Conservation (phyloP, 2,888 invertebrate genomes). For the Drosophila fulvimacula region DNA sequence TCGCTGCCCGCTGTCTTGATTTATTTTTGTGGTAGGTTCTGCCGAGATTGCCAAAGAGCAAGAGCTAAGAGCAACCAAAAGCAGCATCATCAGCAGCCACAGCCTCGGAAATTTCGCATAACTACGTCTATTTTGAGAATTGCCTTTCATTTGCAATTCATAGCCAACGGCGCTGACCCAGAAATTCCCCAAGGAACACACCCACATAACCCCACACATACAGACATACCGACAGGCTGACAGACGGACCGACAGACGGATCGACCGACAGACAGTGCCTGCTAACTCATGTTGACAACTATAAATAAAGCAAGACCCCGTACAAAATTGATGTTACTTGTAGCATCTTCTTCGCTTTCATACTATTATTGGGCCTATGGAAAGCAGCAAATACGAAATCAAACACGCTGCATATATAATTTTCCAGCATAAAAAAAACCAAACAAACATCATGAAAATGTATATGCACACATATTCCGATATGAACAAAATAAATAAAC, state of each 20-base stretch:
- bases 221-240: slow-evolving; percentile 6
- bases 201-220: slow-evolving; percentile 4
- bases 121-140: slow-evolving; percentile 64
- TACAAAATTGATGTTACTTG: slow-evolving; percentile 39
- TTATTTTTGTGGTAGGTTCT: slow-evolving; percentile 78
- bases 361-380: slow-evolving; percentile 10
- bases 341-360: slow-evolving; percentile 30
- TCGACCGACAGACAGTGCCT: slow-evolving; percentile 21
- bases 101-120: slow-evolving; percentile 60
- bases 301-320: slow-evolving; percentile 51
- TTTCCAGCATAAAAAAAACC: slow-evolving; percentile 42
- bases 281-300: slow-evolving; percentile 64
- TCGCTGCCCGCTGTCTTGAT: slow-evolving; percentile 66
- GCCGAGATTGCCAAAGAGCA: slow-evolving; percentile 65
- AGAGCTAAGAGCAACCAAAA: slow-evolving; percentile 52
- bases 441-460: slow-evolving; percentile 70
- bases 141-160: slow-evolving; percentile 64
- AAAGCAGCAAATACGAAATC: slow-evolving; percentile 29
- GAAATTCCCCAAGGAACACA: slow-evolving; percentile 62
- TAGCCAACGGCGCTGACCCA: slow-evolving; percentile 64
- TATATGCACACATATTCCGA: slow-evolving; percentile 28
- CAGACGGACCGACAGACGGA: not conserved
- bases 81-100: slow-evolving; percentile 19
- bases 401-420: slow-evolving; percentile 32
- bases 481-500: slow-evolving; percentile 74